Base-by-base conservation (phyloP, 2,113 vertebrate genomes). In the Hucho hucho region DNA sequence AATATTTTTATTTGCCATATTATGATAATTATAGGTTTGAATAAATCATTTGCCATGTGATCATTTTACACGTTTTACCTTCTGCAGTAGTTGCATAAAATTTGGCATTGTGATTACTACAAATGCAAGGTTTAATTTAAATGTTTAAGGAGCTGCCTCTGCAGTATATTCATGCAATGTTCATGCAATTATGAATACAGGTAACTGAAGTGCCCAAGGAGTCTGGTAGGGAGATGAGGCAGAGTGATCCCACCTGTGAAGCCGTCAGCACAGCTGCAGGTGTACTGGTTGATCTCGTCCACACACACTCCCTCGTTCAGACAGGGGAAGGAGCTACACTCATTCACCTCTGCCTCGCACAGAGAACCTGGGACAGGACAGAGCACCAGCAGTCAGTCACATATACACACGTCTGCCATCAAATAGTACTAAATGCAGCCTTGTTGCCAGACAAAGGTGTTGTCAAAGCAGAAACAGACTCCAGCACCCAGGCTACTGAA, bases 281-380 rank as follows among this genome's bases (percentile, higher is more conserved):
- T 87, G 78, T 97, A 99, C 66, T 85, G 75, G n/a, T 95, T 95
- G 75, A 96, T 88, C 26, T 92, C 90, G 75, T 99, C 98, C 69
- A 94, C 78, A 26, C 98, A 99, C 4, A 88, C 89, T 0, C 93
- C 98, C 84, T 95, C 93, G 72, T 98, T 98, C 68, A 95, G 86
- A 84, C 98, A 99, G 0, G 96, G 97, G 64, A 87, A 95, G 69
- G 98, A 98, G 65, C 56, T 78, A 81, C 98, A 99, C 79, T 99
- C 97, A 24, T 99, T 95, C 82, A 96, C 73, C 73, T 99, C 95
- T 24, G 93, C 93, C 85, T 97, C 96, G 49, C 98, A 99, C 2
- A 94, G 67, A 14, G 87, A 89, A 70, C 98, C 98, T 99, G 75
- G 64, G 28, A 63, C 43, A 64, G 56, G 53, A n/a, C 49, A 43